These are phyloP conservation scores for Noturus placidus DNA, from an alignment of 2,113 vertebrate genomes.

Conservation along the genomic window DNA sequence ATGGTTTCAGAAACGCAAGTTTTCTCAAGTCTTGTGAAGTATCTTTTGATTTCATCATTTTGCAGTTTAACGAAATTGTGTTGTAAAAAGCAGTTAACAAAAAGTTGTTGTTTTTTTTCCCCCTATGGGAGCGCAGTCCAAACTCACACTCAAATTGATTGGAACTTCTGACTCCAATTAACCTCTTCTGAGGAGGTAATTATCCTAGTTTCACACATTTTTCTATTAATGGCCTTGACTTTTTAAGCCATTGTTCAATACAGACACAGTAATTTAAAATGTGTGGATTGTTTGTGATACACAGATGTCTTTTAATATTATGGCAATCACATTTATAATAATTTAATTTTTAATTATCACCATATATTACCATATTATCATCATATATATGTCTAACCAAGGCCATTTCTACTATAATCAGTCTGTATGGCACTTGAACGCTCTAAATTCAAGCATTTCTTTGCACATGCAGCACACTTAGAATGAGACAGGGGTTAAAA, in stretches of 20 bases:
- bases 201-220: conserved; percentile 10
- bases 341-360: no score
- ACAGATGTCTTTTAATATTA: background rate
- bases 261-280: background rate
- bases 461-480: conserved; percentile 53
- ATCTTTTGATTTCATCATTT: background rate
- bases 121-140: background rate
- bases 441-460: background rate
- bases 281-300: background rate
- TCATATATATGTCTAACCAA: background rate
- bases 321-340: background rate
- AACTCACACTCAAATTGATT: background rate
- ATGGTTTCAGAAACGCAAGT: background rate
- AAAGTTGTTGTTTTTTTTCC: background rate
- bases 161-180: conserved; percentile 21
- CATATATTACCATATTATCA: no score
- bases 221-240: background rate
- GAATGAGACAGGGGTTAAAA: conserved; percentile 52
- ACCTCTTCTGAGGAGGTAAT: conserved; percentile 22
- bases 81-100: background rate
- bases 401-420: background rate
- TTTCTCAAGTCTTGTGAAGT: background rate
- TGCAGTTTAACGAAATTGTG: background rate
- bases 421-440: background rate
- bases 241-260: background rate